These are phyloP conservation scores for Actinia tenebrosa DNA, from an alignment of 64 coral and sea anemone species.

Conservation along the genomic window DNA sequence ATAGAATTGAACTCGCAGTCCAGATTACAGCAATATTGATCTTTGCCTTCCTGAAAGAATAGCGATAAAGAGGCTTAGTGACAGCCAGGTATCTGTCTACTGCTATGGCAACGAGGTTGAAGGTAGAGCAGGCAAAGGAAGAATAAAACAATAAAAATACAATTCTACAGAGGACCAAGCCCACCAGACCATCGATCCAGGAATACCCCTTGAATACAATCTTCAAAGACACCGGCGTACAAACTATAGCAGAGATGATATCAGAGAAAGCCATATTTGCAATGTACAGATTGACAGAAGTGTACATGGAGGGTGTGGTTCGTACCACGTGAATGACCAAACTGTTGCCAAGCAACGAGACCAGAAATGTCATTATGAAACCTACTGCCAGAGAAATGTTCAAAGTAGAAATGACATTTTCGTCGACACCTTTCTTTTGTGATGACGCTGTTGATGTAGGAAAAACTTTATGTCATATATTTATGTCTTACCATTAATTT, in stretches of 20 bases:
- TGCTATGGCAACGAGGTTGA: slow-evolving; percentile 31
- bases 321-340: slow-evolving; percentile 29
- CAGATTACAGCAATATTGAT: slow-evolving; percentile 18
- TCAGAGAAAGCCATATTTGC: slow-evolving; percentile 53
- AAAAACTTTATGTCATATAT: not conserved
- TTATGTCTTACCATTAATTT: not conserved
- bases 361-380: not conserved
- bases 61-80: slow-evolving; percentile 25
- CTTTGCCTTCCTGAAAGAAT: slow-evolving; percentile 14
- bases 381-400: not conserved
- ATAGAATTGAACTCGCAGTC: not conserved
- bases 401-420: not conserved
- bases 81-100: slow-evolving; percentile 47
- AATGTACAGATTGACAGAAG: slow-evolving; percentile 32
- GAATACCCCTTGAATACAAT: not conserved
- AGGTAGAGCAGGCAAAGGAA: slow-evolving; percentile 26
- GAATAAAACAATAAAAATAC: slow-evolving; percentile 16
- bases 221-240: slow-evolving; percentile 20
- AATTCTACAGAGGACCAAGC: slow-evolving; percentile 19
- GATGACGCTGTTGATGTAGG: not conserved
- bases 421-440: not conserved
- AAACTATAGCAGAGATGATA: slow-evolving; percentile 13
- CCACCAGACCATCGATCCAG: slow-evolving; percentile 24
- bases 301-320: slow-evolving; percentile 24
- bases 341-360: slow-evolving; percentile 21